phyloP scores from a whole-genome alignment of 2,113 vertebrate species.

The Parus major region DNA sequence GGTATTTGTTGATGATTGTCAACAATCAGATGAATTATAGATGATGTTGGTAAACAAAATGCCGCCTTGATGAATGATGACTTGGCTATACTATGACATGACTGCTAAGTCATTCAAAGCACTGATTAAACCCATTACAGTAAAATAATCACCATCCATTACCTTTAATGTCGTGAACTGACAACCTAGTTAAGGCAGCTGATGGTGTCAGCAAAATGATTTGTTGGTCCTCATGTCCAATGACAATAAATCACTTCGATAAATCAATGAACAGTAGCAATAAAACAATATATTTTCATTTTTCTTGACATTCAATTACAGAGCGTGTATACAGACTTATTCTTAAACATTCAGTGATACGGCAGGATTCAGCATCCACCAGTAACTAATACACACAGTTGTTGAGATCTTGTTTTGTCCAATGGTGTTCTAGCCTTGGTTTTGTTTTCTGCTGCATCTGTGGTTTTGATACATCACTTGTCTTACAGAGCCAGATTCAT shows the following conservation, averaged over 20 bases:
- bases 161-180: constrained; percentile 82
- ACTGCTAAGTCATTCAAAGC: constrained; percentile 82
- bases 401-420: constrained; percentile 4
- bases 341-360: constrained; percentile 71
- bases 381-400: constrained; percentile 34
- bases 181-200: constrained; percentile 85
- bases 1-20: constrained; percentile 78
- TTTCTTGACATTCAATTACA: constrained; percentile 83
- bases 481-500: neutral
- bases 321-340: constrained; percentile 72
- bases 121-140: constrained; percentile 83
- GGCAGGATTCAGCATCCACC: constrained; percentile 47
- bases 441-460: constrained; percentile 13
- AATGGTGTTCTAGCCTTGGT: neutral
- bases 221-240: constrained; percentile 75
- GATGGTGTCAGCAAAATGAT: constrained; percentile 82
- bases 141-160: constrained; percentile 85
- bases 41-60: constrained; percentile 81
- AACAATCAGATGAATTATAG: constrained; percentile 83
- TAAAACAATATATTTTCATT: constrained; percentile 85
- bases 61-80: constrained; percentile 78
- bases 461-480: neutral
- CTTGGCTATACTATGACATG: constrained; percentile 71
- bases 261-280: constrained; percentile 83
- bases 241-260: constrained; percentile 79